Conservation (phyloP, 2,113 vertebrate genomes). For the Rhabdornis inornatus region DNA sequence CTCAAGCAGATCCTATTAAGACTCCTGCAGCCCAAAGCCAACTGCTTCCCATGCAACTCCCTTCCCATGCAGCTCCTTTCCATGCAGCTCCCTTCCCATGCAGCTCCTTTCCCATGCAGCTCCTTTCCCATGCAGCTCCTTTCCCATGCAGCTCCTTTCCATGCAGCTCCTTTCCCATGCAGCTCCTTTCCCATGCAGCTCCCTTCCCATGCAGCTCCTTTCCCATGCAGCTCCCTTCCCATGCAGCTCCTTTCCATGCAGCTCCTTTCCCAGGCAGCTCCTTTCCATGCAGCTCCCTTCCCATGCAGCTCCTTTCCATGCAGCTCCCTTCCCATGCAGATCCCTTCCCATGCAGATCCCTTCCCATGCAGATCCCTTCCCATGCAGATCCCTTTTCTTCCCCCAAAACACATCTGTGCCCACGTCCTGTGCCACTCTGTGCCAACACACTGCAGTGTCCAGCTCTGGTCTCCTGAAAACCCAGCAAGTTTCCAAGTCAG, state of each 20-base stretch:
- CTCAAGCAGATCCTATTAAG: background rate
- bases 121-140: background rate
- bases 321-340: background rate
- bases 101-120: fast-evolving
- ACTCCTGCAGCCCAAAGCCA: background rate
- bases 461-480: background rate
- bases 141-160: too few relatives aligned
- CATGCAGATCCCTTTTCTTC: background rate
- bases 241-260: fast-evolving
- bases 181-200: fast-evolving
- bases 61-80: background rate
- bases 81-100: fast-evolving
- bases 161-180: fast-evolving
- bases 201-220: fast-evolving
- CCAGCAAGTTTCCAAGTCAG: background rate
- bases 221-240: fast-evolving
- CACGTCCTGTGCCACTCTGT: background rate
- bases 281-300: fast-evolving
- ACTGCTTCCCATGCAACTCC: background rate
- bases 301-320: fast-evolving
- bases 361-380: background rate
- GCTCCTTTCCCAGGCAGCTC: background rate
- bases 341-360: background rate
- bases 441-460: background rate
- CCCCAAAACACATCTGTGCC: background rate